Percentiles rank a stretch among this genome's conserved stretches.
Evolutionary conservation across 2,113 vertebrate species (phyloP).

Genomic region (Panthera tigris): DNA sequence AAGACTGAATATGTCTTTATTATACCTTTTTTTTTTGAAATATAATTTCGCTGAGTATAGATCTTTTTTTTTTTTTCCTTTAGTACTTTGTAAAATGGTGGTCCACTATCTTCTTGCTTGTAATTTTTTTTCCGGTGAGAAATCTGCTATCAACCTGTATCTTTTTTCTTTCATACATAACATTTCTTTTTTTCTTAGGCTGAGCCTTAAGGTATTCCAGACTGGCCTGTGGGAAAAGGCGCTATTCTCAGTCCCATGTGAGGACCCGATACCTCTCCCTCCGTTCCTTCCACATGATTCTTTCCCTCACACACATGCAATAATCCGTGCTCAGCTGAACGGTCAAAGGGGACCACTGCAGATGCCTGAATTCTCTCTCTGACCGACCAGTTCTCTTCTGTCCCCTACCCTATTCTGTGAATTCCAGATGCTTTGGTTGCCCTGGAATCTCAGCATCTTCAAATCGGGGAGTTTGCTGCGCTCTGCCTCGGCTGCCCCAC

Average conservation of each 20-base stretch:
- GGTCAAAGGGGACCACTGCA: background rate
- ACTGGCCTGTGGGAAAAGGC: background rate
- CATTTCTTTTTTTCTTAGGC: background rate
- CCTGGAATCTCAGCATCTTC: background rate
- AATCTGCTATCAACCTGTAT: background rate
- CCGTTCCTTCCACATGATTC: background rate
- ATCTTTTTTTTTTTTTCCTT: background rate
- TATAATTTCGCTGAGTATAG: background rate
- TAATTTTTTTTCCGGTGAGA: background rate
- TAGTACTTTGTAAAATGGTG: background rate
- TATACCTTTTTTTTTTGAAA: slow-evolving; percentile 7
- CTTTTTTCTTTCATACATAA: background rate
- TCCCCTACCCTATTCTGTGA: background rate
- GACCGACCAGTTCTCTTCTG: background rate
- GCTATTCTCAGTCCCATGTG: background rate
- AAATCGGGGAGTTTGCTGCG: background rate
- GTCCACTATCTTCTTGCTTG: background rate
- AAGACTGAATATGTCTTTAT: background rate
- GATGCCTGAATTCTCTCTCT: background rate
- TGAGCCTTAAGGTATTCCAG: background rate
- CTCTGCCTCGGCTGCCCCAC: background rate
- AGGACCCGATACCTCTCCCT: background rate
- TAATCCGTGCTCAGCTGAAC: background rate
- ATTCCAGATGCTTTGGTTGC: background rate
- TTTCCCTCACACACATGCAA: background rate